These are phyloP conservation scores for Amphiprion clarkii DNA, from an alignment of 2,797 vertebrate species.

Conservation along the genomic window DNA sequence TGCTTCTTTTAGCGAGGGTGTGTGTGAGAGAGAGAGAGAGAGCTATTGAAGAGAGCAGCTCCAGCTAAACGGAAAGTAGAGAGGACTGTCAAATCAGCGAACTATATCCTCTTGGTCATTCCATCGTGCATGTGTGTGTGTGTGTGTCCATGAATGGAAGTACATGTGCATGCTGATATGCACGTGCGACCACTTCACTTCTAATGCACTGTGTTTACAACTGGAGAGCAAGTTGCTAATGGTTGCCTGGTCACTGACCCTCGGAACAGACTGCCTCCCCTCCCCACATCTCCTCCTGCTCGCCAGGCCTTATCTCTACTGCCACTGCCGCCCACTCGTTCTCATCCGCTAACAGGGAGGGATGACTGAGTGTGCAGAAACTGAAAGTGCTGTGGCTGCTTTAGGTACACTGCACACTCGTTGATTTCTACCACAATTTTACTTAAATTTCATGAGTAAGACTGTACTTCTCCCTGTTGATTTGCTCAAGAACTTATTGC, in stretches of 20 bases:
- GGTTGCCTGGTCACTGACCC: constrained; percentile 78
- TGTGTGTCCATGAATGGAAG: constrained; percentile 17
- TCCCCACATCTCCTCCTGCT: constrained; percentile 23
- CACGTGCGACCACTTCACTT: constrained; percentile 46
- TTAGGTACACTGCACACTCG: constrained; percentile 12
- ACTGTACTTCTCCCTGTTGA: neutral
- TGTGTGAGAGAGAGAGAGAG: constrained; percentile 4
- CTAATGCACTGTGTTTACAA: constrained; percentile 61
- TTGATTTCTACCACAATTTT: constrained; percentile 23
- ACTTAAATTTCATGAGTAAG: constrained; percentile 7
- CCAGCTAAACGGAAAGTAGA: constrained; percentile 64
- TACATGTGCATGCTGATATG: constrained; percentile 42
- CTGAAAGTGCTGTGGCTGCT: constrained; percentile 44
- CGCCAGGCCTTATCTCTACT: constrained; percentile 60
- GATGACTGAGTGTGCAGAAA: constrained; percentile 37
- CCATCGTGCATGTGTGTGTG: constrained; percentile 10
- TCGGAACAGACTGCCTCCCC: constrained; percentile 35
- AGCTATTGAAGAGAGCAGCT: constrained; percentile 36
- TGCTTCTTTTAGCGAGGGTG: constrained; percentile 72
- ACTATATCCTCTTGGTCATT: constrained; percentile 43
- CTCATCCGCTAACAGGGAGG: constrained; percentile 37
- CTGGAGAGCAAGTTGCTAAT: constrained; percentile 61
- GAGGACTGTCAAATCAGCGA: constrained; percentile 66
- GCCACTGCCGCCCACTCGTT: constrained; percentile 52
- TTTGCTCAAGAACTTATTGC: constrained; percentile 1